Base-by-base conservation (phyloP, 2,888 invertebrate species). In the Acanthococcus lagerstroemiae region DNA sequence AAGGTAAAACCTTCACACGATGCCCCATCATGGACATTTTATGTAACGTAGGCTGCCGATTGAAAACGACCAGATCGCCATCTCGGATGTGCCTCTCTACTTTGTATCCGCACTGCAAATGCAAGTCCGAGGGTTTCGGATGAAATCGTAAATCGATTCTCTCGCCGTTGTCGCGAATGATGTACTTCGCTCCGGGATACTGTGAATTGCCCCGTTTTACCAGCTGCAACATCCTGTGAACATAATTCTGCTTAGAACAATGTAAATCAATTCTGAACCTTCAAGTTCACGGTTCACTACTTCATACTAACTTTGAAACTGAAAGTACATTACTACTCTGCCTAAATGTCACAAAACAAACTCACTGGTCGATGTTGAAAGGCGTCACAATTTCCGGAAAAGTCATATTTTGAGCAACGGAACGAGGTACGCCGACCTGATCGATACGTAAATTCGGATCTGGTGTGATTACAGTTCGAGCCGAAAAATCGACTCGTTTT, bases 1-100 rank as follows among this genome's bases (percentile, higher is more conserved):
- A 99, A 0, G 99, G 99, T 67, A 99, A 79, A 7, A 99, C 95
- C 77, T 92, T 91, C 0, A 93, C 93, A 73, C 92, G 85, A 80
- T 99, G 99, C 69, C 99, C 97, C 99, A 99, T 99, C 99, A 99
- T 99, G 86, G 93, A 93, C 99, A 99, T 99, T 79, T 99, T 99
- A 80, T 99, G 99, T 4, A 99, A 83, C 1, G 99, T 99, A 0
- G 99, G 99, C 76, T 99, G 99, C 70, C 99, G 89, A 80, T 99
- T 99, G 83, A 99, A 99, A 71, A 99, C 95, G 19, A 99, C 93
- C 70, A 95, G 82, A 79, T 99, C 99, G 68, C 95, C 96, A 76
- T 99, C 97, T 69, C 95, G 84, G 75, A 99, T 89, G 78, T 99
- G 99, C 44, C 99, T 80, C 76, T 99, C 99, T 15, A 69, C 72